These are phyloP conservation scores for Colossoma macropomum DNA, from an alignment of 2,113 vertebrate species.

Conservation along the genomic window DNA sequence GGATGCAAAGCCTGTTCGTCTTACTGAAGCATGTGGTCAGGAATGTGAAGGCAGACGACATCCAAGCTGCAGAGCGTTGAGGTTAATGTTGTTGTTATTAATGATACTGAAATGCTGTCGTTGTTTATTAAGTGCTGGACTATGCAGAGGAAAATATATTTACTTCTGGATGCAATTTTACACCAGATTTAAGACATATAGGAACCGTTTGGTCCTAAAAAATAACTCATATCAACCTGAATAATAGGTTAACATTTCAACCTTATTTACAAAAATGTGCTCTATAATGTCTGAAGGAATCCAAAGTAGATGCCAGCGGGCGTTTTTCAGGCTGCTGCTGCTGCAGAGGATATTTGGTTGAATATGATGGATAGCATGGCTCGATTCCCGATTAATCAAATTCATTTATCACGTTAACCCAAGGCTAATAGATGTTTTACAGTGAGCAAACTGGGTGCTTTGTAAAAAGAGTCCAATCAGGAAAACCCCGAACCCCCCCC, in stretches of 20 bases:
- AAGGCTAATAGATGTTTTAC: neutral
- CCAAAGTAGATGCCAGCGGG: too few species aligned
- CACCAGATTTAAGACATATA: too few species aligned
- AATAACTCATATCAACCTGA: too few species aligned
- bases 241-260: too few species aligned
- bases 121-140: neutral
- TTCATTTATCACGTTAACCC: constrained; percentile 21
- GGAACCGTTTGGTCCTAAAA: too few species aligned
- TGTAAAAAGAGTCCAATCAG: neutral
- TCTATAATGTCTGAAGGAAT: too few species aligned
- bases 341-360: too few species aligned
- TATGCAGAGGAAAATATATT: too few species aligned
- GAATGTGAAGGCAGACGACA: neutral
- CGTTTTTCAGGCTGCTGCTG: too few species aligned
- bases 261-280: too few species aligned
- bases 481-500: neutral
- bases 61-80: neutral
- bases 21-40: neutral
- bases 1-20: neutral
- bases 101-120: neutral
- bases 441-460: constrained; percentile 2
- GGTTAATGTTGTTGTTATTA: neutral
- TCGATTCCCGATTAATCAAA: neutral
- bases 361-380: too few species aligned
- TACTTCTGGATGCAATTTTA: too few species aligned